Conservation (phyloP, 1,140 invertebrate genomes). For the Mylabris phalerata region DNA sequence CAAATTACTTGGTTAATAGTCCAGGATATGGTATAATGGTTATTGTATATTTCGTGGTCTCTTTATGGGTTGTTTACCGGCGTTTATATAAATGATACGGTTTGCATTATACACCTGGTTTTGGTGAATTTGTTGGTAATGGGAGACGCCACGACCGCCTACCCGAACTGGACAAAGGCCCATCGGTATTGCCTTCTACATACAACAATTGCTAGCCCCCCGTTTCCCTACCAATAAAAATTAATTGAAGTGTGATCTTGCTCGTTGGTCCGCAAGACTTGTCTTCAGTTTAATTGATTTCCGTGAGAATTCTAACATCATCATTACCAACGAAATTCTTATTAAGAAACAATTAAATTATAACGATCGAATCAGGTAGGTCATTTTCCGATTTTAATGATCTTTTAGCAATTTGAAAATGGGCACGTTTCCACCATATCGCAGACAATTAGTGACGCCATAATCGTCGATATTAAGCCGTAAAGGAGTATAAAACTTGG, state of each 20-base stretch:
- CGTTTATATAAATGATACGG: conserved; percentile 1
- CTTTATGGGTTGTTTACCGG: conserved; percentile 22
- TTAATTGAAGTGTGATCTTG: conserved; percentile 23
- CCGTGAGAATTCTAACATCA: conserved; percentile 13
- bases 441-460: conserved; percentile 13
- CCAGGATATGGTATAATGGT: conserved; percentile 23
- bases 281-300: not conserved
- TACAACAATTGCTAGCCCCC: not conserved
- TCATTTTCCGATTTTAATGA: not conserved
- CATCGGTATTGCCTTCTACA: not conserved
- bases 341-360: conserved; percentile 4
- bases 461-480: conserved; percentile 16
- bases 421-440: conserved; percentile 15
- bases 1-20: conserved; percentile 35
- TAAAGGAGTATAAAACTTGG: conserved; percentile 9
- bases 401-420: conserved; percentile 4
- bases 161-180: no score
- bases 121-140: not conserved
- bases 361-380: conserved; percentile 1
- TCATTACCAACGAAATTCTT: not conserved
- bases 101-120: not conserved
- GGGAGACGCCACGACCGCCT: no score
- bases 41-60: conserved; percentile 22
- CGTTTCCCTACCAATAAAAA: not conserved
- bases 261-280: conserved; percentile 19